These are phyloP conservation scores for Aspidiotus rigidus DNA, from an alignment of 2,888 invertebrate species.

Conservation along the genomic window DNA sequence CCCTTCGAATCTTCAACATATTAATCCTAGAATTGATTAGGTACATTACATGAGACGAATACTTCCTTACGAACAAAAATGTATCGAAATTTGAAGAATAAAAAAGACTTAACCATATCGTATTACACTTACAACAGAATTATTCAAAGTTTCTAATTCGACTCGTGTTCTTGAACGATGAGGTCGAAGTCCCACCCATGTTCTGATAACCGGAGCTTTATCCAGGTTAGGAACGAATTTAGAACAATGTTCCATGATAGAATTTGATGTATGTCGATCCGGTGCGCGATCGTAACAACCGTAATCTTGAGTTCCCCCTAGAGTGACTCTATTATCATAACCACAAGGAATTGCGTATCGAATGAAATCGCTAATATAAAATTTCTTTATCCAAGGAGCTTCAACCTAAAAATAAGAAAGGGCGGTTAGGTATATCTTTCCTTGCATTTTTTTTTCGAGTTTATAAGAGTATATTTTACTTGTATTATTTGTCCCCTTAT, in stretches of 20 bases:
- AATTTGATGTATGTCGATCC: slow-evolving; percentile 61
- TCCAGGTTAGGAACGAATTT: slow-evolving; percentile 59
- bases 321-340: slow-evolving; percentile 56
- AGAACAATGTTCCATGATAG: slow-evolving; percentile 69
- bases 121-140: slow-evolving; percentile 15
- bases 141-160: slow-evolving; percentile 50
- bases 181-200: slow-evolving; percentile 70
- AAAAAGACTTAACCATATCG: too few relatives aligned
- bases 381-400: slow-evolving; percentile 84
- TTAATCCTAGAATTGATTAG: background rate
- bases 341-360: slow-evolving; percentile 64
- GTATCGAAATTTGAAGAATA: too few relatives aligned
- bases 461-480: slow-evolving; percentile 44
- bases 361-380: slow-evolving; percentile 75
- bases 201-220: slow-evolving; percentile 46
- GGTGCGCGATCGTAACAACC: slow-evolving; percentile 61
- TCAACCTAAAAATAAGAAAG: slow-evolving; percentile 47
- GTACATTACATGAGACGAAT: background rate
- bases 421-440: background rate
- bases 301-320: slow-evolving; percentile 78
- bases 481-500: slow-evolving; percentile 75
- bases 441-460: background rate
- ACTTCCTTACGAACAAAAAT: background rate
- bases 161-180: slow-evolving; percentile 64
- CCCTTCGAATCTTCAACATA: background rate